These are phyloP conservation scores for Eilema sororculum DNA, from an alignment of 2,888 invertebrate genomes.

Conservation along the genomic window DNA sequence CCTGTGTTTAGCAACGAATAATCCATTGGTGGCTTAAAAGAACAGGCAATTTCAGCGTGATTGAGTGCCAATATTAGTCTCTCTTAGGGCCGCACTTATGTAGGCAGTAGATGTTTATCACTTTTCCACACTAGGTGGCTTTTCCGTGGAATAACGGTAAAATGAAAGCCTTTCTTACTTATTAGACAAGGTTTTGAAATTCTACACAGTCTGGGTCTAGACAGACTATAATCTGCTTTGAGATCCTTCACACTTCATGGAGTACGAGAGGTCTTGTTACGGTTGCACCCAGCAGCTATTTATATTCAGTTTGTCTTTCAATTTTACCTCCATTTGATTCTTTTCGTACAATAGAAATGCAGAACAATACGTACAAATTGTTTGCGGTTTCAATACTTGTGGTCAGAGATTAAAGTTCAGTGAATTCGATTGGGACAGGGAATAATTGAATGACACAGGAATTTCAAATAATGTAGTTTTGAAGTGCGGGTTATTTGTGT, in stretches of 20 bases:
- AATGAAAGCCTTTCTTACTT: not conserved
- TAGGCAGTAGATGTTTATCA: not conserved
- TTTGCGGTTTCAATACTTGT: not conserved
- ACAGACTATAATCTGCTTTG: not conserved
- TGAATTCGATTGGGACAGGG: not conserved
- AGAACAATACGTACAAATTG: constrained; percentile 8
- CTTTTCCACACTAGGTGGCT: not conserved
- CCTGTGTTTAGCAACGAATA: not conserved
- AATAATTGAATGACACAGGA: not conserved
- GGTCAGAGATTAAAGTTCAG: constrained; percentile 4
- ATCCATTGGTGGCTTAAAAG: constrained; percentile 1
- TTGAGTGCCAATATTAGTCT: not conserved
- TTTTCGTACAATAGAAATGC: constrained; percentile 5
- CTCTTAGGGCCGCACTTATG: not conserved
- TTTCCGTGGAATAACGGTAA: not conserved
- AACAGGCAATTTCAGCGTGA: not conserved
- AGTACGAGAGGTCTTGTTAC: not conserved
- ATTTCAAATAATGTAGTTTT: constrained; percentile 2
- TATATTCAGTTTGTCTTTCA: not conserved
- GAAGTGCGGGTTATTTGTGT: not conserved
- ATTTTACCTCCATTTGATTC: too few species aligned
- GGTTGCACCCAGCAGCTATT: not conserved
- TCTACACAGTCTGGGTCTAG: not conserved
- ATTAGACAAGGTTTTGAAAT: not conserved
- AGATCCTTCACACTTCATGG: not conserved